phyloP scores from a whole-genome alignment of 2,888 invertebrate species.

The Drosophila basisetae region DNA sequence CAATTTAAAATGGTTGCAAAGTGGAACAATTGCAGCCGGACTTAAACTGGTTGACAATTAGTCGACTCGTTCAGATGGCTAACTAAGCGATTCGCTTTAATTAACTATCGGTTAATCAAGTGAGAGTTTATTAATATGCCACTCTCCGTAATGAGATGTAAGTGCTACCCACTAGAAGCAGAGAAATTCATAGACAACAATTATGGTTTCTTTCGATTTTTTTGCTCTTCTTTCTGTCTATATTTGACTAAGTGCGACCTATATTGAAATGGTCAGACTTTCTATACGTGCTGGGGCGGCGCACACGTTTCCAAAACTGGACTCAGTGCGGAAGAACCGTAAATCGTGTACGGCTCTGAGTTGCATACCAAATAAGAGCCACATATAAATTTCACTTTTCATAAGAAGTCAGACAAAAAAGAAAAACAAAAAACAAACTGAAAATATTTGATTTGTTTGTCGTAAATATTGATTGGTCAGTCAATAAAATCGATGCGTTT shows the following conservation, averaged over 20 bases:
- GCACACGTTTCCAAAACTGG: slow-evolving; percentile 51
- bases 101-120: slow-evolving; percentile 57
- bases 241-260: slow-evolving; percentile 54
- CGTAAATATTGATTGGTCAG: not conserved
- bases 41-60: slow-evolving; percentile 51
- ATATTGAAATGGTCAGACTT: slow-evolving; percentile 55
- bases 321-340: slow-evolving; percentile 66
- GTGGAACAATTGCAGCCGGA: slow-evolving; percentile 76
- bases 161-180: slow-evolving; percentile 22
- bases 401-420: slow-evolving; percentile 6
- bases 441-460: slow-evolving; percentile 3
- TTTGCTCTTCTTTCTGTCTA: slow-evolving; percentile 15
- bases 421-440: not conserved
- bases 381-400: slow-evolving; percentile 64
- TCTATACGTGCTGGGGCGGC: slow-evolving; percentile 44
- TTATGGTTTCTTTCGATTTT: slow-evolving; percentile 18
- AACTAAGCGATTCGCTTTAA: slow-evolving; percentile 40
- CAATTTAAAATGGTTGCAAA: slow-evolving; percentile 51
- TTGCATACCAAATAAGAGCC: slow-evolving; percentile 54
- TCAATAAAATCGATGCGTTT: slow-evolving; percentile 31
- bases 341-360: slow-evolving; percentile 51
- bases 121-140: slow-evolving; percentile 71
- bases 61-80: slow-evolving; percentile 21
- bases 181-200: slow-evolving; percentile 56
- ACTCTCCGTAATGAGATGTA: slow-evolving; percentile 53